Evolutionary conservation across 2,797 vertebrate species (phyloP).

Genomic region (Pristis pectinata): DNA sequence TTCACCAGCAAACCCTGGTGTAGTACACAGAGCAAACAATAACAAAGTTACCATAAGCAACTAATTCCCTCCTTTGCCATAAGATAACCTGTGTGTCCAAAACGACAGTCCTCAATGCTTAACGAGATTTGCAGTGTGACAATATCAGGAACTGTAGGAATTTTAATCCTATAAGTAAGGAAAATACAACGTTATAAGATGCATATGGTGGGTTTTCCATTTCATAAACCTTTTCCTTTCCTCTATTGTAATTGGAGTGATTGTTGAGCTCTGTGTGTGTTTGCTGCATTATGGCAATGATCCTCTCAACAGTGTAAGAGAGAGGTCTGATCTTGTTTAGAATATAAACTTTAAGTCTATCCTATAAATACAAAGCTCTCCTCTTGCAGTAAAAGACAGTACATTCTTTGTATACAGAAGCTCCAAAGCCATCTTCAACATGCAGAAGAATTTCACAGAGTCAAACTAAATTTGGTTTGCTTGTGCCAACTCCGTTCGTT

Average conservation of each 20-base stretch:
- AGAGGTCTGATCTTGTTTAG: neutral
- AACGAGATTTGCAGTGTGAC: neutral
- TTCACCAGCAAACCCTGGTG: neutral
- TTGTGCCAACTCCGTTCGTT: constrained; percentile 11
- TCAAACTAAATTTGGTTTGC: neutral
- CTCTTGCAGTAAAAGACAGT: neutral
- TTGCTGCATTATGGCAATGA: neutral
- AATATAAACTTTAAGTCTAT: neutral
- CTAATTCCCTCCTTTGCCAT: neutral
- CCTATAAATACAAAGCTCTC: neutral
- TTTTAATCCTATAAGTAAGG: too few relatives aligned
- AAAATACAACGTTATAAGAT: neutral
- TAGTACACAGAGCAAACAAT: neutral
- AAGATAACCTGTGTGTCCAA: neutral
- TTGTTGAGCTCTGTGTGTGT: neutral
- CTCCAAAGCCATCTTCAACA: neutral
- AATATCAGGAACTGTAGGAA: neutral
- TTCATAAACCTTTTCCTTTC: neutral
- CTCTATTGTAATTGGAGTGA: neutral
- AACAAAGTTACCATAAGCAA: neutral
- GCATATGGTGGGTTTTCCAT: neutral
- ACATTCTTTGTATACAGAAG: neutral
- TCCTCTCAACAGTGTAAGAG: neutral
- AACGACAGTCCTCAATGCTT: neutral
- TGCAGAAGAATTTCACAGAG: neutral